These are phyloP conservation scores for human DNA, from an alignment of 2,113 vertebrate genomes.

Conservation along the genomic window DNA sequence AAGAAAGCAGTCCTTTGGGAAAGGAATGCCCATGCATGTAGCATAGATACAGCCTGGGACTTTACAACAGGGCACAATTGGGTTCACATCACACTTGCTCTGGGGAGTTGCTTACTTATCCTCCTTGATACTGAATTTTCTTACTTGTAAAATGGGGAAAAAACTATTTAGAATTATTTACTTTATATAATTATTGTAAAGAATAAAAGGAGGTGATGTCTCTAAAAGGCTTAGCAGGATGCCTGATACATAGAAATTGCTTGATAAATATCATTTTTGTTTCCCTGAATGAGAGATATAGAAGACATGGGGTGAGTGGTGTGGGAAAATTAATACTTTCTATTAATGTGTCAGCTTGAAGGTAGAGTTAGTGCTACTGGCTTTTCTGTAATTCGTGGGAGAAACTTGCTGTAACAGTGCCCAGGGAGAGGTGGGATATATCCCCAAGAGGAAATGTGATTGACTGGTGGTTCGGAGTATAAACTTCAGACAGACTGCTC, in stretches of 20 bases:
- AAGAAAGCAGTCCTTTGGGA: background rate
- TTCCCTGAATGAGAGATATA: background rate
- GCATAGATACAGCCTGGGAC: background rate
- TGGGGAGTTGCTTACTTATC: background rate
- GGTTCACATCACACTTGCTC: background rate
- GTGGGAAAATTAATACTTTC: background rate
- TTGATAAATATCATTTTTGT: background rate
- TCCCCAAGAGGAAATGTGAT: background rate
- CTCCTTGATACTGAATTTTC: background rate
- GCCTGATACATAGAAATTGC: background rate
- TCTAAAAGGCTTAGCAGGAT: constrained; percentile 17
- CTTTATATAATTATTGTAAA: background rate
- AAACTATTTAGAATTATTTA: constrained; percentile 13
- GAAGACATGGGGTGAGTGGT: background rate
- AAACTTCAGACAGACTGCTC: background rate
- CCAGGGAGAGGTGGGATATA: background rate
- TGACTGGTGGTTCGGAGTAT: background rate
- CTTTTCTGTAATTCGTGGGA: background rate
- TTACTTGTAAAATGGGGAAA: background rate
- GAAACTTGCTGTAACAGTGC: background rate
- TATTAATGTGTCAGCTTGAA: background rate
- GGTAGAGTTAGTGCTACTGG: background rate
- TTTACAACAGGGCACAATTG: background rate
- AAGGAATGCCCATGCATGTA: background rate
- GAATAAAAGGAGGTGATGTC: background rate